Evolutionary conservation across 2,113 vertebrate genomes (phyloP).

Genomic region (Phyllopteryx taeniolatus): DNA sequence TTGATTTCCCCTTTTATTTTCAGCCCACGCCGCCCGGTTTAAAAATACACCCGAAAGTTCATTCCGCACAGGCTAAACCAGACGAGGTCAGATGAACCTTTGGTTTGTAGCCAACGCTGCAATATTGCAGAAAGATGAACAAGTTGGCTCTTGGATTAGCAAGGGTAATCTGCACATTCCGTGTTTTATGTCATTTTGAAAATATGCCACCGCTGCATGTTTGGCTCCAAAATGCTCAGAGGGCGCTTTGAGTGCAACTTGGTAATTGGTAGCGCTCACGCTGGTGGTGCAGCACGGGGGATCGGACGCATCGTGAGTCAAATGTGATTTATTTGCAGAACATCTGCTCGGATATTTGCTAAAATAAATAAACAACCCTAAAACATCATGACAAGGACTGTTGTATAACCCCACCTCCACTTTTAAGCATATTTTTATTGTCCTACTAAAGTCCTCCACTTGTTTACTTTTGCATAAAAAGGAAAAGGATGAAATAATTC

Average conservation of each 20-base stretch:
- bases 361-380: not conserved
- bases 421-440: not conserved
- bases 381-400: not conserved
- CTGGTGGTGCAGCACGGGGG: slow-evolving; percentile 17
- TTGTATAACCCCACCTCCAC: not conserved
- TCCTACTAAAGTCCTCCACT: not conserved
- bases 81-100: slow-evolving; percentile 38
- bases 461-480: not conserved
- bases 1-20: not conserved
- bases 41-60: not conserved
- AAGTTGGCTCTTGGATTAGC: slow-evolving; percentile 64
- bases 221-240: slow-evolving; percentile 50
- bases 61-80: slow-evolving; percentile 37
- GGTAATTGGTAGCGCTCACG: slow-evolving; percentile 43
- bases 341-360: slow-evolving; percentile 27
- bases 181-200: slow-evolving; percentile 63
- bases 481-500: not conserved
- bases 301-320: slow-evolving; percentile 17
- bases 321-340: slow-evolving; percentile 28
- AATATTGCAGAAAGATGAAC: slow-evolving; percentile 63
- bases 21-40: not conserved
- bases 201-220: slow-evolving; percentile 42
- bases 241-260: slow-evolving; percentile 43
- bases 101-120: slow-evolving; percentile 45
- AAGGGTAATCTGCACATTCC: slow-evolving; percentile 60